Evolutionary conservation across 1,140 invertebrate genomes (phyloP), one percentile per base, ranked within the genome.

Genomic region (Brachystomella parvula): DNA sequence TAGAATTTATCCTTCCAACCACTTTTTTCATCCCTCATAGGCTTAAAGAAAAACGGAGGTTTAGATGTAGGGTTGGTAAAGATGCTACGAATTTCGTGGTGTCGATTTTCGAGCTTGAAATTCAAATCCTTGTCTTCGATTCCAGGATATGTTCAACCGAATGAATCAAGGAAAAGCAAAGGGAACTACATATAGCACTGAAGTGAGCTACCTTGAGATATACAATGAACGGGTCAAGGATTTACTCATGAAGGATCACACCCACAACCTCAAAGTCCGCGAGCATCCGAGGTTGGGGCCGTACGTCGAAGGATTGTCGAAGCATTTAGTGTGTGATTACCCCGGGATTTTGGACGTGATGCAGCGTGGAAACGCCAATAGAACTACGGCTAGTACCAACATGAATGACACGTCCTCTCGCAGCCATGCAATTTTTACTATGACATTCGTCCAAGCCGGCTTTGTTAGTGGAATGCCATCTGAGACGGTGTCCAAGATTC

Each of bases 361-460:
- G 82, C 80, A 85, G 58, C 82, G 85, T 73, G 89, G 89, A 65
- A 90, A 90, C 81, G 81, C 83, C 63, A 85, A 87, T 75, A 83
- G 89, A 66, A 90, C 87, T 15, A 90, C 88, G 1, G 89, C 89
- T 15, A 87, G 87, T 73, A 91, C 89, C 70, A 88, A 89, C 75
- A 90, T 89, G 87, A 90, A 91, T 78, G 88, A 89, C 77, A 87
- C 89, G 65, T 89, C 87, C 76, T 93, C 90, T 75, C 83, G 95
- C 74, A 95, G 91, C 79, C 95, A 98, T 82, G 94, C 94, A 44
- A 96, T 98, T 75, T 98, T 98, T 80, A 87, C 82, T 64, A 90
- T 98, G 76, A 92, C 89, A 31, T 92, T 92, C 78, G 87, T 90
- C 64, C 89, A 92, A 76, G 89, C 89, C 35, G 85, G 86, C 66